Evolutionary conservation across 92 coral and sea anemone genomes (phyloP).

Genomic region (Pocillopora grandis): DNA sequence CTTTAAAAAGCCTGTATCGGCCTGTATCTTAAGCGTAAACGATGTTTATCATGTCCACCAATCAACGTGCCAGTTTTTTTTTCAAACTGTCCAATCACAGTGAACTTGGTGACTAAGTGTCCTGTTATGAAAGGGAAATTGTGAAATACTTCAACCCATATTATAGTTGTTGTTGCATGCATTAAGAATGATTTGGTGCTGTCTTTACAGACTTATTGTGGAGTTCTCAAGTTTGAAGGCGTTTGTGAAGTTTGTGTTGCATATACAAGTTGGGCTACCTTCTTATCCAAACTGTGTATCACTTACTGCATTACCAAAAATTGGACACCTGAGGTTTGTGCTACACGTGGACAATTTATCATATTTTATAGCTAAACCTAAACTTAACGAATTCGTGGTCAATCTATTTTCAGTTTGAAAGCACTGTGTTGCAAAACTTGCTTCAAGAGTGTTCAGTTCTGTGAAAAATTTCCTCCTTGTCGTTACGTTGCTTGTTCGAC

Average conservation of each 20-base stretch:
- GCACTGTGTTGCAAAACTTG: no score
- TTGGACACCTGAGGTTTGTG: constrained; percentile 41
- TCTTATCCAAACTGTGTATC: constrained; percentile 44
- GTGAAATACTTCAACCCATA: not conserved
- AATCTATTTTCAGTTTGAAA: no score
- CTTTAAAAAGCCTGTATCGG: no score
- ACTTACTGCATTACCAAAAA: constrained; percentile 32
- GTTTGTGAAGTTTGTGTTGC: constrained; percentile 45
- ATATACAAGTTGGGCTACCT: constrained; percentile 30
- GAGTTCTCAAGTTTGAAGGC: constrained; percentile 58
- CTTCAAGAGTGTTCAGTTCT: no score
- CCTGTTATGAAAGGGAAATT: not conserved
- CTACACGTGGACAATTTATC: no score
- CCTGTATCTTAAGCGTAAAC: no score
- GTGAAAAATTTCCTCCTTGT: no score
- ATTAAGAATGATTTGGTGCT: not conserved
- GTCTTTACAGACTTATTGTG: constrained; percentile 39
- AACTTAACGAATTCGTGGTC: no score
- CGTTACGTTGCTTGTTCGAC: no score
- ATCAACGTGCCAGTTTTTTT: not conserved
- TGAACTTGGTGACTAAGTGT: not conserved
- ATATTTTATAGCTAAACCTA: no score
- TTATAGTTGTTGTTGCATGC: not conserved
- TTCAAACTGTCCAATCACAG: not conserved
- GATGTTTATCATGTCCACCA: not conserved